Evolutionary conservation across 2,888 invertebrate genomes (phyloP).

Genomic region (Trachelus stipa): DNA sequence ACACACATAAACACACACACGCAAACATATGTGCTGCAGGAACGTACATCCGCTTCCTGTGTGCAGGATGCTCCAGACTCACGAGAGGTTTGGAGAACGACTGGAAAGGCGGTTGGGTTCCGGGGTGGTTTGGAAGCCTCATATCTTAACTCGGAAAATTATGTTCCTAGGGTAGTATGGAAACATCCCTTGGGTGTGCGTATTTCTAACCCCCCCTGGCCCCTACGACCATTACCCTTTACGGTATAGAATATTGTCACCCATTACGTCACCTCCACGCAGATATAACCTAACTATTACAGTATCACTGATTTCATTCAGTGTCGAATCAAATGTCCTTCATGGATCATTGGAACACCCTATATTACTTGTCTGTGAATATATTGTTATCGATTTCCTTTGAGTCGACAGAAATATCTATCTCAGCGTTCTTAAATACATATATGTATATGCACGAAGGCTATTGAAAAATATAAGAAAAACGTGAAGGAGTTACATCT

Average conservation of each 20-base stretch:
- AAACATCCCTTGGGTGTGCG: slow-evolving; percentile 2
- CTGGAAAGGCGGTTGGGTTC: neutral
- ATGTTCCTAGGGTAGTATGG: slow-evolving; percentile 7
- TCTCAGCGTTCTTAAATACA: no score
- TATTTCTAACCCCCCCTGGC: neutral
- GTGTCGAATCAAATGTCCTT: no score
- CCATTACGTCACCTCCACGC: neutral
- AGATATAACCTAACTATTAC: no score
- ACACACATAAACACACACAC: no score
- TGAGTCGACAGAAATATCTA: no score
- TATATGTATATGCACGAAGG: no score
- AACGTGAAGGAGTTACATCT: neutral
- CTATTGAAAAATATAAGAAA: neutral
- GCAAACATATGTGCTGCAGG: slow-evolving; percentile 7
- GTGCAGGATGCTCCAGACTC: neutral
- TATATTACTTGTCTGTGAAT: no score
- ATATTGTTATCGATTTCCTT: no score
- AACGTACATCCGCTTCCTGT: slow-evolving; percentile 22
- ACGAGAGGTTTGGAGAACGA: slow-evolving; percentile 10
- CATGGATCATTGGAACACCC: no score
- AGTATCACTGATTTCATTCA: no score
- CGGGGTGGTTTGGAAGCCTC: slow-evolving; percentile 9
- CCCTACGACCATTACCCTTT: neutral
- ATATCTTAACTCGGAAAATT: slow-evolving; percentile 16
- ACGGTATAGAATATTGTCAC: no score